These are phyloP conservation scores for Solen grandis DNA, from an alignment of 1,140 invertebrate species.

Conservation along the genomic window DNA sequence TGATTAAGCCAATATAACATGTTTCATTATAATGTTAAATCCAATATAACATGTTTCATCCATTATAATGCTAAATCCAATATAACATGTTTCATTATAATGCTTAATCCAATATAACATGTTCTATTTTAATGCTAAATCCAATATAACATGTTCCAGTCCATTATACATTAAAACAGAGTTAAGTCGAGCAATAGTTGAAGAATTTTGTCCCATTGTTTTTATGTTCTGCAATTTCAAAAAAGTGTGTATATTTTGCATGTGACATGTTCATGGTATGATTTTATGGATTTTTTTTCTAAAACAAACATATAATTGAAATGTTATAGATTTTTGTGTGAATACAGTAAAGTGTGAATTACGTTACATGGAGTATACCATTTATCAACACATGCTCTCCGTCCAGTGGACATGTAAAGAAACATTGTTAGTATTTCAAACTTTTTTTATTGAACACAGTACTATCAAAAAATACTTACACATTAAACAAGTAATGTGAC, in stretches of 20 bases:
- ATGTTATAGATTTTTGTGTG: background rate
- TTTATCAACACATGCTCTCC: background rate
- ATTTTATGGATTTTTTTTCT: background rate
- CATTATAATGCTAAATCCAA: too few relatives aligned
- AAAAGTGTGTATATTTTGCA: background rate
- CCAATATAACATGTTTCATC: too few relatives aligned
- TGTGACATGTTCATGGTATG: background rate
- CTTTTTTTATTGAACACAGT: background rate
- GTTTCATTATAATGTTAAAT: background rate
- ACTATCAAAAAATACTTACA: background rate
- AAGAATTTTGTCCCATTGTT: background rate
- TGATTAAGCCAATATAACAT: constrained; percentile 77
- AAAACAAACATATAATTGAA: background rate
- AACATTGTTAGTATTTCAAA: background rate
- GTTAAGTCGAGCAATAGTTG: background rate
- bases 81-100: too few relatives aligned
- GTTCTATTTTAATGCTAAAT: too few relatives aligned
- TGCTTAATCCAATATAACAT: too few relatives aligned
- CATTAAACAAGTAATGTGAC: background rate
- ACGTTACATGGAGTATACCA: background rate
- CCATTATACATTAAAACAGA: background rate
- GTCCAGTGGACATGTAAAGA: background rate
- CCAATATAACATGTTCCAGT: too few relatives aligned
- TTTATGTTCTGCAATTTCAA: background rate
- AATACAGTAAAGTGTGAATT: background rate